A percentile compares a stretch with the other conserved stretches of the same genome.
phyloP scores from a whole-genome alignment of 2,888 invertebrate species.

The Plemyria rubiginata region DNA sequence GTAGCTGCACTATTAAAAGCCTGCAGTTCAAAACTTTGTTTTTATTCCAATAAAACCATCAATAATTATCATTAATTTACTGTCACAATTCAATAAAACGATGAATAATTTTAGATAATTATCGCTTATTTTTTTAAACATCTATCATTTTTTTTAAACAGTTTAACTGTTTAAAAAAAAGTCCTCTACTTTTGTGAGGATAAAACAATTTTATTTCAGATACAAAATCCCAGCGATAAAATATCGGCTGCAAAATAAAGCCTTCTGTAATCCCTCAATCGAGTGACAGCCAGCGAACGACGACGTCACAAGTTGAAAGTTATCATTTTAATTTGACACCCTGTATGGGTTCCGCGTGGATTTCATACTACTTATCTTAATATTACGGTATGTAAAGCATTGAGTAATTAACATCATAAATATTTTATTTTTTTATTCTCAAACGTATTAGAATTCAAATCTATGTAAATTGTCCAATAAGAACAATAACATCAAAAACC shows the following conservation, averaged over 20 bases:
- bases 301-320: conserved; percentile 60
- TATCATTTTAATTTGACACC: conserved; percentile 59
- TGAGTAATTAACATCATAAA: too few relatives aligned
- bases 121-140: too few relatives aligned
- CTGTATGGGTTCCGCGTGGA: conserved; percentile 56
- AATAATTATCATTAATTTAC: too few relatives aligned
- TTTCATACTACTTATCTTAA: not conserved
- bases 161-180: too few relatives aligned
- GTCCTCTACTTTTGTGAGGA: too few relatives aligned
- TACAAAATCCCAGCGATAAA: not conserved
- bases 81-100: too few relatives aligned
- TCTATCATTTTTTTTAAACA: too few relatives aligned
- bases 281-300: conserved; percentile 33
- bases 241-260: conserved; percentile 12
- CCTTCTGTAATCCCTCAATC: conserved; percentile 59
- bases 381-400: too few relatives aligned
- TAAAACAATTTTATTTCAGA: too few relatives aligned
- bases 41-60: too few relatives aligned
- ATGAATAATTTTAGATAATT: too few relatives aligned
- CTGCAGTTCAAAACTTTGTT: not conserved
- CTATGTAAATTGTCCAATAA: conserved; percentile 7
- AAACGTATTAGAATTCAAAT: not conserved
- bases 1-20: conserved; percentile 44
- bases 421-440: too few relatives aligned
- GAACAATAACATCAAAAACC: conserved; percentile 7